These are phyloP conservation scores for Hoplodrina ambigua DNA, from an alignment of 2,888 invertebrate genomes.

Conservation along the genomic window DNA sequence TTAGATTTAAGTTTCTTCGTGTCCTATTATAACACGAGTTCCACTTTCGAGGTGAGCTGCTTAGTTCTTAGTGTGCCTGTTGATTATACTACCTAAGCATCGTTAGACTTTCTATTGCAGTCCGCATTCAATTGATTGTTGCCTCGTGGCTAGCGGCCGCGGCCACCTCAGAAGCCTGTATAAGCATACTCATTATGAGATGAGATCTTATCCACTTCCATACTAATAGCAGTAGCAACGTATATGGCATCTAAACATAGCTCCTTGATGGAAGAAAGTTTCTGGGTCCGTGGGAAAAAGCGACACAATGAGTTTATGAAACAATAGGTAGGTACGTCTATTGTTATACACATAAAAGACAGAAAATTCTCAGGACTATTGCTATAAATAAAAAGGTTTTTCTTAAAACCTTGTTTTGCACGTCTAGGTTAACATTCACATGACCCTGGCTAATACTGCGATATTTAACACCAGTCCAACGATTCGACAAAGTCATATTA, in stretches of 20 bases:
- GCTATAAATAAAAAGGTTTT: slow-evolving; percentile 34
- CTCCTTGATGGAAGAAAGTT: slow-evolving; percentile 55
- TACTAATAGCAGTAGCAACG: slow-evolving; percentile 56
- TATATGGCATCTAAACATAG: slow-evolving; percentile 38
- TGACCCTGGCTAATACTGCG: slow-evolving; percentile 6
- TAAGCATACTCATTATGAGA: slow-evolving; percentile 54
- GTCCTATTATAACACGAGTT: slow-evolving; percentile 33
- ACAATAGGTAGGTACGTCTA: slow-evolving; percentile 36
- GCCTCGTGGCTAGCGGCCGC: slow-evolving; percentile 46
- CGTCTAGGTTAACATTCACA: slow-evolving; percentile 30
- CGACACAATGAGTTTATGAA: slow-evolving; percentile 43
- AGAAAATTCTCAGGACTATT: slow-evolving; percentile 54
- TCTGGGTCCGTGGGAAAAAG: slow-evolving; percentile 50
- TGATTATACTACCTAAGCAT: slow-evolving; percentile 52
- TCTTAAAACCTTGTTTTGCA: slow-evolving; percentile 20
- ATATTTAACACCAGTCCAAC: not conserved
- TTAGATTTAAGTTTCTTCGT: slow-evolving; percentile 41
- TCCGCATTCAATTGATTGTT: slow-evolving; percentile 62
- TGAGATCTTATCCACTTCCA: slow-evolving; percentile 58
- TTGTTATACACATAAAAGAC: slow-evolving; percentile 44
- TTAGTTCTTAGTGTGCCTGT: slow-evolving; percentile 42
- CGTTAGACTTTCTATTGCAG: slow-evolving; percentile 59
- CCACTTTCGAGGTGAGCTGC: slow-evolving; percentile 28
- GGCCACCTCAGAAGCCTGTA: slow-evolving; percentile 42
- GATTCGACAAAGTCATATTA: not conserved